Conservation (phyloP, 1,140 invertebrate species). For the Megathymus violae region DNA sequence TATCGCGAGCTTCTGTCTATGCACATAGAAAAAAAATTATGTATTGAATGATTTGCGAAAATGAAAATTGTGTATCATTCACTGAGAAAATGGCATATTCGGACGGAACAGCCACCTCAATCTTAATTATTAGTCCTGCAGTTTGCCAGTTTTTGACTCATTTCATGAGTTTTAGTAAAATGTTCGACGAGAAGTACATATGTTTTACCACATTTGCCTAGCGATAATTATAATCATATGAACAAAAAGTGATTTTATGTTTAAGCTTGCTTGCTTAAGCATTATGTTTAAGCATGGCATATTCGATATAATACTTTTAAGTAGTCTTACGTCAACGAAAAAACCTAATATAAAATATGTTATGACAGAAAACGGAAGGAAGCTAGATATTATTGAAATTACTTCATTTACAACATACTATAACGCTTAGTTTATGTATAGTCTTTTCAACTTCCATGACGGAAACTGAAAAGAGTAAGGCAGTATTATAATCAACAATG, state of each 20-base stretch:
- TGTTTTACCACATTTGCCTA: background rate
- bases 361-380: too few relatives aligned
- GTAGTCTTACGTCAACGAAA: too few relatives aligned
- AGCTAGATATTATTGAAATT: too few relatives aligned
- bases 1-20: constrained; percentile 24
- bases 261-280: too few relatives aligned
- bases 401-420: constrained; percentile 5
- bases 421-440: constrained; percentile 14
- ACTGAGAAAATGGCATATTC: constrained; percentile 10
- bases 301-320: too few relatives aligned
- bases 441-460: constrained; percentile 6
- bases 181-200: too few relatives aligned
- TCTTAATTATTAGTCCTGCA: constrained; percentile 20
- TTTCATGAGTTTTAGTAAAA: background rate
- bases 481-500: constrained; percentile 15
- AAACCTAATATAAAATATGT: too few relatives aligned
- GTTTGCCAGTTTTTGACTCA: background rate
- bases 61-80: constrained; percentile 26
- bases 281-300: too few relatives aligned
- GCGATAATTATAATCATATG: too few relatives aligned
- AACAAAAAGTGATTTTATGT: too few relatives aligned
- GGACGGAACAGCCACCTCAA: background rate
- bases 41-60: constrained; percentile 31
- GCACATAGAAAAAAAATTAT: constrained; percentile 30
- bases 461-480: constrained; percentile 1